Evolutionary conservation across 2,797 vertebrate genomes (phyloP).

Genomic region (Hipposideros larvatus): DNA sequence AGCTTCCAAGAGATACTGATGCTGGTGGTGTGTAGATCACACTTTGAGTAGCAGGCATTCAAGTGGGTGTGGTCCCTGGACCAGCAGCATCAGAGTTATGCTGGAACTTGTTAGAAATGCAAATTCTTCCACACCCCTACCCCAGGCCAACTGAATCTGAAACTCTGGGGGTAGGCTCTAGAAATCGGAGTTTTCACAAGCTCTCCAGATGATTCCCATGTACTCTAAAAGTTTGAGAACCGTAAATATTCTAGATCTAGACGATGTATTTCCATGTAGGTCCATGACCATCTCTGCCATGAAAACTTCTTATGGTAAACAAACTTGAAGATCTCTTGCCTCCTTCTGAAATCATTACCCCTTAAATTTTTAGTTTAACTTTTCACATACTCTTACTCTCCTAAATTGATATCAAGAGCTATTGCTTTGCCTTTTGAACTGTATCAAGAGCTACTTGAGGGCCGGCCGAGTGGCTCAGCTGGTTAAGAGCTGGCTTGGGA

Average conservation of each 20-base stretch:
- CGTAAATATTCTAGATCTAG: not conserved
- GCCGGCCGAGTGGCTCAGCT: too few relatives aligned
- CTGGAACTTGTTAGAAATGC: conserved; percentile 11
- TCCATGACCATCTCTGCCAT: not conserved
- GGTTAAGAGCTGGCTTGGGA: too few relatives aligned
- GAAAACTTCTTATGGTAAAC: not conserved
- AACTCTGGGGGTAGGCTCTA: not conserved
- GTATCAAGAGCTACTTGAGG: not conserved
- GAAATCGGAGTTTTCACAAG: conserved; percentile 9
- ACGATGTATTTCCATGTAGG: not conserved
- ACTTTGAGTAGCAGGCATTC: not conserved
- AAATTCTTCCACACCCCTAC: not conserved
- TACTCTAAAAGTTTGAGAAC: not conserved
- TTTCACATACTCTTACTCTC: not conserved
- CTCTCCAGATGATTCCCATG: not conserved
- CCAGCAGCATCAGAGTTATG: not conserved
- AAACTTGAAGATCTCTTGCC: not conserved
- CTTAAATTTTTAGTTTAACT: not conserved
- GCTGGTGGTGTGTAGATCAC: not conserved
- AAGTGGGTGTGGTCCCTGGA: too few relatives aligned
- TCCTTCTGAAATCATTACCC: not conserved
- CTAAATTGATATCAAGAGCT: not conserved
- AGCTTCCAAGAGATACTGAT: not conserved
- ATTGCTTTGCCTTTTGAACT: not conserved
- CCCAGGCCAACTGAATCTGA: not conserved